phyloP scores from a whole-genome alignment of 2,797 vertebrate genomes.

The Antrozous pallidus region DNA sequence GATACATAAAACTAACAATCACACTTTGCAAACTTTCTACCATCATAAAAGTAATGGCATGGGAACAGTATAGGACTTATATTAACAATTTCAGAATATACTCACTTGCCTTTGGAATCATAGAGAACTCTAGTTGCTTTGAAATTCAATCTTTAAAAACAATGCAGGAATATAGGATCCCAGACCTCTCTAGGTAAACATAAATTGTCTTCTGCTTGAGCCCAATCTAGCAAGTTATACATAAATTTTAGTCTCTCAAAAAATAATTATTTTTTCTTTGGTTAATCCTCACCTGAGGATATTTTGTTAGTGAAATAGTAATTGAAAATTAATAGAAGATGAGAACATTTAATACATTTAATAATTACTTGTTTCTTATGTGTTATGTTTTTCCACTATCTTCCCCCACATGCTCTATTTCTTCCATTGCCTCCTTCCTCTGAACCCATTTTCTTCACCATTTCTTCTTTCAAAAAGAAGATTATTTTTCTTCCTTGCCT shows the following conservation, averaged over 20 bases:
- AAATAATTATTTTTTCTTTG: too few relatives aligned
- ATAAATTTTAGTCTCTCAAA: background rate
- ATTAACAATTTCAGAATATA: background rate
- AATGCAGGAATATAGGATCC: background rate
- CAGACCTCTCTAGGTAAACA: background rate
- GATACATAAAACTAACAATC: background rate
- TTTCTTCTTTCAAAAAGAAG: background rate
- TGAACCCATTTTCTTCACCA: background rate
- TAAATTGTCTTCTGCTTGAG: background rate
- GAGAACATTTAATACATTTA: background rate
- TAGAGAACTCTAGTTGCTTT: background rate
- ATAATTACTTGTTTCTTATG: background rate
- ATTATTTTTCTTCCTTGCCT: background rate
- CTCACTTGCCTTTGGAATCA: background rate
- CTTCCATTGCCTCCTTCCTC: background rate
- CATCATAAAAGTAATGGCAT: background rate
- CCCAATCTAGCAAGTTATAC: background rate
- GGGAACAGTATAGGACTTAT: background rate
- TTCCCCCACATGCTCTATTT: background rate
- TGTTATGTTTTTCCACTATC: background rate
- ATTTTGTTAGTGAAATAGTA: background rate
- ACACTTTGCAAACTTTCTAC: background rate
- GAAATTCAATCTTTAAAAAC: background rate
- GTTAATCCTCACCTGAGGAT: too few relatives aligned
- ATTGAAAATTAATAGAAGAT: background rate